Conservation (phyloP, 1,140 invertebrate genomes). For the Neodiprion fabricii region DNA sequence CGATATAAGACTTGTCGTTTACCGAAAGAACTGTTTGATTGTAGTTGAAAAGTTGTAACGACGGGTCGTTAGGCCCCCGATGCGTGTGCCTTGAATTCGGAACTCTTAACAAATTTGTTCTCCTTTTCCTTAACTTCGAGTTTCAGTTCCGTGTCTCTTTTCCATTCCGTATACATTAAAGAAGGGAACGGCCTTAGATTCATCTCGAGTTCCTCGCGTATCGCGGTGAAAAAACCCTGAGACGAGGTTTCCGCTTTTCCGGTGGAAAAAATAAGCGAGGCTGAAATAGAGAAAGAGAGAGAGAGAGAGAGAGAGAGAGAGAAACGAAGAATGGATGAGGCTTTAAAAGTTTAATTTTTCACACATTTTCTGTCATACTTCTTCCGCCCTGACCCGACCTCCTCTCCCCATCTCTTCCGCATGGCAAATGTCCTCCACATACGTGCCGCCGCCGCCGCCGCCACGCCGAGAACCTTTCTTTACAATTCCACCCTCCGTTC, state of each 20-base stretch:
- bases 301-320: background rate
- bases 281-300: constrained; percentile 18
- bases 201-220: background rate
- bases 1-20: too few relatives aligned
- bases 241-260: constrained; percentile 16
- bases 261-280: constrained; percentile 1
- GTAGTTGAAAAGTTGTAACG: too few relatives aligned
- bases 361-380: constrained; percentile 3
- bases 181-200: background rate
- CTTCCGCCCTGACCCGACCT: background rate
- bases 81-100: too few relatives aligned
- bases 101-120: too few relatives aligned
- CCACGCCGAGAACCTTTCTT: background rate
- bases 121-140: too few relatives aligned
- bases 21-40: too few relatives aligned
- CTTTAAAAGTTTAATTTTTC: constrained; percentile 6
- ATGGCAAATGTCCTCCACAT: background rate
- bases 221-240: constrained; percentile 24
- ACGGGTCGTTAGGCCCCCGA: too few relatives aligned
- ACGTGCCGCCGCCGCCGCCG: too few relatives aligned
- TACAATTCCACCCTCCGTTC: constrained; percentile 4
- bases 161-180: background rate
- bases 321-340: background rate
- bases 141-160: too few relatives aligned
- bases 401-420: background rate